A percentile compares a stretch with the other conserved stretches of the same genome.
Conservation (phyloP, 2,888 invertebrate genomes). For the Ceramica pisi region DNA sequence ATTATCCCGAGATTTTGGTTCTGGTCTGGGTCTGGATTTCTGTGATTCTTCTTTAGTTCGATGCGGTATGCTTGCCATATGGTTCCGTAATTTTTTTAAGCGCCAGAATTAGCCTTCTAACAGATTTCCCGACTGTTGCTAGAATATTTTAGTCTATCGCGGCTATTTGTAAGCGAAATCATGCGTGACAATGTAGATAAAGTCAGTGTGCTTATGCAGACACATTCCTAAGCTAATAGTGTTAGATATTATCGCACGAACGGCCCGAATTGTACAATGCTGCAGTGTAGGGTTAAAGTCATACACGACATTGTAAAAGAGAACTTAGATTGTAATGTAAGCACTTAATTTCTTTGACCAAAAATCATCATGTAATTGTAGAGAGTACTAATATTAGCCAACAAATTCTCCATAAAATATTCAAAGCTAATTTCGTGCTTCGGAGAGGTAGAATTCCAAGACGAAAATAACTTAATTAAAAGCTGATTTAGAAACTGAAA, state of each 20-base stretch:
- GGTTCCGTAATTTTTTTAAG: too few species aligned
- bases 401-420: neutral
- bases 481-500: slow-evolving; percentile 9
- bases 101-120: neutral
- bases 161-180: slow-evolving; percentile 45
- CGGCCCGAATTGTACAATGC: slow-evolving; percentile 7
- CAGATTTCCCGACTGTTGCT: slow-evolving; percentile 21
- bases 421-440: neutral
- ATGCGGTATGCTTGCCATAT: too few species aligned
- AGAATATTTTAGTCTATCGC: slow-evolving; percentile 41
- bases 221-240: slow-evolving; percentile 44
- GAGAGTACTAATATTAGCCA: neutral
- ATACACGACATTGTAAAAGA: neutral
- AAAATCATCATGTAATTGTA: neutral
- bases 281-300: slow-evolving; percentile 20
- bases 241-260: slow-evolving; percentile 46
- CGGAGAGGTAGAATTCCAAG: neutral
- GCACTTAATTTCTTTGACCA: neutral
- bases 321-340: neutral
- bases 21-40: too few species aligned
- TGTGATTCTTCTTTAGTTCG: too few species aligned
- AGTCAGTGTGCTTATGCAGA: slow-evolving; percentile 26
- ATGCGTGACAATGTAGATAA: slow-evolving; percentile 32
- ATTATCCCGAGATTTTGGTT: too few species aligned
- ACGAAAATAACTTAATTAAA: slow-evolving; percentile 11